Evolutionary conservation across 2,888 invertebrate species (phyloP).

Genomic region (Xestia rhomboidea): DNA sequence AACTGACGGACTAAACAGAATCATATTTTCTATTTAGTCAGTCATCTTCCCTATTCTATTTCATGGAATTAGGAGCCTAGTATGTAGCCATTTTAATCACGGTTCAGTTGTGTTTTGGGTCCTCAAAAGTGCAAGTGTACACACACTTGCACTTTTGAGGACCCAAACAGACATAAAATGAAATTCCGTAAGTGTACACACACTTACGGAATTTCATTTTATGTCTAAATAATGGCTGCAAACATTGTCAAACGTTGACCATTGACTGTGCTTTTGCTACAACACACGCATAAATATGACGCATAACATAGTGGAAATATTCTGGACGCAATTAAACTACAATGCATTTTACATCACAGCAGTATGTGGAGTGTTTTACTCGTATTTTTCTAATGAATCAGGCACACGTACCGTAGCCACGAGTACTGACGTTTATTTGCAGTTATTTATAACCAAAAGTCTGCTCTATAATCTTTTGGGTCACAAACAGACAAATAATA

Average conservation of each 20-base stretch:
- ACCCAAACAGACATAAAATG: too few relatives aligned
- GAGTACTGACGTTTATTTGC: conserved; percentile 13
- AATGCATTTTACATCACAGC: conserved; percentile 17
- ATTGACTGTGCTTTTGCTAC: conserved; percentile 4
- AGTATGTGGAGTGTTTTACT: conserved; percentile 6
- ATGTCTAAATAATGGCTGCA: background rate
- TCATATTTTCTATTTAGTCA: too few relatives aligned
- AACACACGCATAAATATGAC: conserved; percentile 14
- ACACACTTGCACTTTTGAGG: too few relatives aligned
- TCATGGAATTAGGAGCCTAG: background rate
- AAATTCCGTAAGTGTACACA: too few relatives aligned
- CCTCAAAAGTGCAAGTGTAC: background rate
- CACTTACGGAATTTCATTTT: background rate
- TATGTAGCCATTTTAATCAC: background rate
- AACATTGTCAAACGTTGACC: background rate
- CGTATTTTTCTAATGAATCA: conserved; percentile 45
- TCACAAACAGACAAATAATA: conserved; percentile 34
- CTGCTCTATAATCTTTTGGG: conserved; percentile 11
- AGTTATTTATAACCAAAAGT: conserved; percentile 32
- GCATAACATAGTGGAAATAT: conserved; percentile 7
- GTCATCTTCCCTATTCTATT: too few relatives aligned
- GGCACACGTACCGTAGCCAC: conserved; percentile 1
- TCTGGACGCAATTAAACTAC: conserved; percentile 29
- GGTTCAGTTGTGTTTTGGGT: background rate
- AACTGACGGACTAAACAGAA: too few relatives aligned